Evolutionary conservation across 1,140 invertebrate genomes (phyloP), one percentile per base, ranked within the genome.

Genomic region (Drosophila nikananu): DNA sequence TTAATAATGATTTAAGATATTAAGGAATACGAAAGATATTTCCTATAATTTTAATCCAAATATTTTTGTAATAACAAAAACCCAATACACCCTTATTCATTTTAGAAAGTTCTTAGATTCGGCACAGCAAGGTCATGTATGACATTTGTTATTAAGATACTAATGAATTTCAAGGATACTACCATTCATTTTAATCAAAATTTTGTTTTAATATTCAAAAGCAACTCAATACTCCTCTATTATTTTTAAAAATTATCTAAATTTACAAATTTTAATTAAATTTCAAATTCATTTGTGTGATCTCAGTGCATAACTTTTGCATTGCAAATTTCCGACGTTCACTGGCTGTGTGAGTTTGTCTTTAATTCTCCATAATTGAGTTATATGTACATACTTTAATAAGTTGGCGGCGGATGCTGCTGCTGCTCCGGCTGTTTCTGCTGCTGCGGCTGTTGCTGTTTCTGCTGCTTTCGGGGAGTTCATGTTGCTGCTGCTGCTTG

Each of bases 361-460:
- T 89, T 89, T 89, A 87, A 87, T 89, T 87, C 84, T 89, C 84
- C 63, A 78, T 87, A 87, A 87, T 87, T 87, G 86, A 87, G 84
- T 87, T 87, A 87, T 87, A 87, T 87, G 80, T 87, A 87, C 74
- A 78, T 87, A 87, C 83, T 87, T 87, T 87, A 87, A 89, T 87
- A 87, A 87, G 81, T 81, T 81, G 81, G 63, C 77, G 78, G 86
- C 73, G 81, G 84, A 83, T 83, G 84, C 84, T 77, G 61, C 23
- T 51, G 46, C n/a, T 63, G 71, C 12, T 71, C 49, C 35, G 64
- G 61, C 23, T 72, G 61, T 6, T 44, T 41, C 13, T 67, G 72
- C 5, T 72, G 5, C 27, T 23, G 23, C 23, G 23, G 57, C 23
- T 78, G 62, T 15, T 78, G 75, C n/a, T 55, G 73, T 3, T 60